Conservation (phyloP, 2,888 invertebrate genomes). For the Molanna angustata region DNA sequence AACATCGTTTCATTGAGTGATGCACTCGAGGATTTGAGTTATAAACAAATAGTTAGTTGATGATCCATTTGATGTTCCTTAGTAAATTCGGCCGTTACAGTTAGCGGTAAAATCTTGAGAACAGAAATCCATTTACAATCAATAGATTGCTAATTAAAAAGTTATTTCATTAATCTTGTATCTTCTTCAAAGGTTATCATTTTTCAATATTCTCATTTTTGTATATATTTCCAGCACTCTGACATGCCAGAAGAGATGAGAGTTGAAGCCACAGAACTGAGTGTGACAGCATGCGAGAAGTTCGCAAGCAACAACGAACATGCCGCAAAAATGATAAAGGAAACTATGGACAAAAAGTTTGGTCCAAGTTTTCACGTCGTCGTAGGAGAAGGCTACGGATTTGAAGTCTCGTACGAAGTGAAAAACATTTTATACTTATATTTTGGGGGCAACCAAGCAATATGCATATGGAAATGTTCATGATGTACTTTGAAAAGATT, state of each 20-base stretch:
- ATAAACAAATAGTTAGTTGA: no score
- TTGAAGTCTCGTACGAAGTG: slow-evolving; percentile 89
- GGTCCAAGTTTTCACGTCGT: slow-evolving; percentile 95
- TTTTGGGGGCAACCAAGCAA: slow-evolving; percentile 88
- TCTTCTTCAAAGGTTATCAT: no score
- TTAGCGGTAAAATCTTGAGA: no score
- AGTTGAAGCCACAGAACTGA: slow-evolving; percentile 83
- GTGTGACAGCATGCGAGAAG: slow-evolving; percentile 93
- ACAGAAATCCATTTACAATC: no score
- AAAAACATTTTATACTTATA: slow-evolving; percentile 84
- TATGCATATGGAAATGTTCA: slow-evolving; percentile 87
- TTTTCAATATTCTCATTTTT: no score
- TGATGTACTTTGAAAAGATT: no score
- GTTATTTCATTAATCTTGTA: no score
- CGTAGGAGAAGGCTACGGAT: slow-evolving; percentile 93
- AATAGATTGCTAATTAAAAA: no score
- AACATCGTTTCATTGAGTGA: no score
- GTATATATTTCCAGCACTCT: slow-evolving; percentile 61
- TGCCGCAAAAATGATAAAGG: slow-evolving; percentile 93
- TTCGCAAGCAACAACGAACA: slow-evolving; percentile 80
- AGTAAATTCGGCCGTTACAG: no score
- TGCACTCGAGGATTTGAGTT: no score
- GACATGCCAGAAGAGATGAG: slow-evolving; percentile 95
- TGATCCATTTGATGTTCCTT: no score
- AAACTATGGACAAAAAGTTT: slow-evolving; percentile 93